These are phyloP conservation scores for Musca domestica DNA, from an alignment of 1,140 invertebrate species.

Conservation along the genomic window DNA sequence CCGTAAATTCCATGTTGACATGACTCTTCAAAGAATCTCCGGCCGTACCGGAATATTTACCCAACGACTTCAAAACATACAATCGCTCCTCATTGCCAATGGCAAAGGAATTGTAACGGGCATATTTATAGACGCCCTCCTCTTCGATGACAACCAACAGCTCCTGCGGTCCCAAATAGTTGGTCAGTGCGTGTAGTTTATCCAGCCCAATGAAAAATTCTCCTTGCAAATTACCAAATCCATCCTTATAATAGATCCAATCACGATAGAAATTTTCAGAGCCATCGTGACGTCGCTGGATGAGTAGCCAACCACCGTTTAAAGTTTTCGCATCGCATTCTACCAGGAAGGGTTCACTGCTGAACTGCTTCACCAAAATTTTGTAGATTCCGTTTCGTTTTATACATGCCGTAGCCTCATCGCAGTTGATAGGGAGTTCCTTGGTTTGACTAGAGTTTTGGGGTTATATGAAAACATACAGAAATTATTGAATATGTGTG, in stretches of 20 bases:
- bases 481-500: too few species aligned
- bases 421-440: neutral
- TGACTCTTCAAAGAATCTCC: neutral
- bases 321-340: neutral
- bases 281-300: neutral
- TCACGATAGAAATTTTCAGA: neutral
- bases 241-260: neutral
- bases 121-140: neutral
- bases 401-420: neutral
- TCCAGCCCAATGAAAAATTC: constrained; percentile 7
- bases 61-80: neutral
- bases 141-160: neutral
- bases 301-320: neutral
- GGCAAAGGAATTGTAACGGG: neutral
- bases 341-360: constrained; percentile 2
- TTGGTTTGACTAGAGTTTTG: neutral
- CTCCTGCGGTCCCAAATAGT: neutral
- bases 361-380: neutral
- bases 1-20: neutral
- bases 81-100: neutral
- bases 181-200: neutral
- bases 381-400: neutral
- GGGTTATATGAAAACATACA: too few species aligned
- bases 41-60: neutral
- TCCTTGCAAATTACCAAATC: neutral